Conservation (phyloP, 2,888 invertebrate genomes). For the Trachelus iudaicus region DNA sequence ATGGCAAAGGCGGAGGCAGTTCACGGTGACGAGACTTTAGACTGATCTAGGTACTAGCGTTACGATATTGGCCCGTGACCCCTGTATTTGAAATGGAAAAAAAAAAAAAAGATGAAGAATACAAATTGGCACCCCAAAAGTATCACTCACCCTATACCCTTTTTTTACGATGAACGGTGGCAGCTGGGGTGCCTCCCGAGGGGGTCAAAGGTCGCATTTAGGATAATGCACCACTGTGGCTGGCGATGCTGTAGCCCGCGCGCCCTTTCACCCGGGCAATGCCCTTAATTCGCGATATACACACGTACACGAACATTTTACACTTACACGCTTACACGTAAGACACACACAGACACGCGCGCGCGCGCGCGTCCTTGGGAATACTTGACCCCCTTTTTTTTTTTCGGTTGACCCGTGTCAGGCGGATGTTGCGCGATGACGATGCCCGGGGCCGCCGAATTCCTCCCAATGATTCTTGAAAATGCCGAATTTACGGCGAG, state of each 20-base stretch:
- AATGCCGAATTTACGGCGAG: background rate
- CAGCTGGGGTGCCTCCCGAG: conserved; percentile 47
- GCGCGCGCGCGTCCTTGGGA: conserved; percentile 51
- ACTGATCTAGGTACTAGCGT: conserved; percentile 66
- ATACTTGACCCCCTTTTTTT: conserved; percentile 42
- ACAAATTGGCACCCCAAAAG: conserved; percentile 45
- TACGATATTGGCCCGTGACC: conserved; percentile 39
- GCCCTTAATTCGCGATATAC: conserved; percentile 45
- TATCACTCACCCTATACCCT: conserved; percentile 34
- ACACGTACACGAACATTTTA: background rate
- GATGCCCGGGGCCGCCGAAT: conserved; percentile 48
- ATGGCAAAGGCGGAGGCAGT: conserved; percentile 60
- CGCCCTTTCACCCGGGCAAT: conserved; percentile 48
- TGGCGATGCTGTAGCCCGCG: conserved; percentile 54
- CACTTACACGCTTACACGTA: background rate
- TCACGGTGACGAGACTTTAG: conserved; percentile 66
- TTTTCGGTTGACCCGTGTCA: conserved; percentile 55
- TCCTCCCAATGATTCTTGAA: conserved; percentile 51
- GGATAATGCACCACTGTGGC: conserved; percentile 62
- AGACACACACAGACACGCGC: background rate
- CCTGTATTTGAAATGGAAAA: background rate
- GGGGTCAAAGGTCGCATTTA: conserved; percentile 57
- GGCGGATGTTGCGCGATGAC: conserved; percentile 59
- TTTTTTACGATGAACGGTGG: conserved; percentile 47
- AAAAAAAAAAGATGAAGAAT: background rate